Evolutionary conservation across 30 jellyfish, hydroid and myxozoan species (phyloP).

Genomic region (Calvadosia cruxmelitensis): DNA sequence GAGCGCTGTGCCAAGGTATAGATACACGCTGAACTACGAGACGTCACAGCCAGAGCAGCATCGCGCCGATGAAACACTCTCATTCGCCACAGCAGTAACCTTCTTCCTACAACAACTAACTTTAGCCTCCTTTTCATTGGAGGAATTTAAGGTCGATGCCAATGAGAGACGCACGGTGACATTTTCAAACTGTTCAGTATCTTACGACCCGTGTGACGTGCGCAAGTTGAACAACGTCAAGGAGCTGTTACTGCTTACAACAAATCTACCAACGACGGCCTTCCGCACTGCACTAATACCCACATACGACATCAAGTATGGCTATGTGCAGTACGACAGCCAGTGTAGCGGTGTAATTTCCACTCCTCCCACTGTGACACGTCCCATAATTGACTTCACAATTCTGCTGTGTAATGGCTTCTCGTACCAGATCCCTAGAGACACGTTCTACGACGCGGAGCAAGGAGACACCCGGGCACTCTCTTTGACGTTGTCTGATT

Average conservation of each 20-base stretch:
- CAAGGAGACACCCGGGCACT: constrained; percentile 31
- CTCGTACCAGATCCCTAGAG: constrained; percentile 17
- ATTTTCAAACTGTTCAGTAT: constrained; percentile 63
- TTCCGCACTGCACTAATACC: constrained; percentile 28
- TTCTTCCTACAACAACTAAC: constrained; percentile 12
- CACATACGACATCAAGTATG: constrained; percentile 15
- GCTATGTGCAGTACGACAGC: constrained; percentile 1
- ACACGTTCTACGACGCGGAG: constrained; percentile 31
- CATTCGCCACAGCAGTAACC: constrained; percentile 9
- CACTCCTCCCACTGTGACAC: constrained; percentile 17
- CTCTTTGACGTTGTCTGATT: not conserved
- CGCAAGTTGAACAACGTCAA: constrained; percentile 18
- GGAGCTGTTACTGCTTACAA: constrained; percentile 9
- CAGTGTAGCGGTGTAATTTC: constrained; percentile 12
- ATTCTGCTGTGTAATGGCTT: constrained; percentile 4
- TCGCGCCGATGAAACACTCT: constrained; percentile 7
- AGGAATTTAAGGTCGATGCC: not conserved
- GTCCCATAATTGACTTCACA: constrained; percentile 5
- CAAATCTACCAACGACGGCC: constrained; percentile 9
- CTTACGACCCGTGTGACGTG: constrained; percentile 72
- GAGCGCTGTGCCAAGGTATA: constrained; percentile 32
- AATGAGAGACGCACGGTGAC: constrained; percentile 13
- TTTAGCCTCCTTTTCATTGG: constrained; percentile 11
- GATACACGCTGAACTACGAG: constrained; percentile 14
- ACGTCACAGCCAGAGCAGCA: not conserved